phyloP scores from a whole-genome alignment of 2,888 invertebrate genomes.

The Ophion costatus region DNA sequence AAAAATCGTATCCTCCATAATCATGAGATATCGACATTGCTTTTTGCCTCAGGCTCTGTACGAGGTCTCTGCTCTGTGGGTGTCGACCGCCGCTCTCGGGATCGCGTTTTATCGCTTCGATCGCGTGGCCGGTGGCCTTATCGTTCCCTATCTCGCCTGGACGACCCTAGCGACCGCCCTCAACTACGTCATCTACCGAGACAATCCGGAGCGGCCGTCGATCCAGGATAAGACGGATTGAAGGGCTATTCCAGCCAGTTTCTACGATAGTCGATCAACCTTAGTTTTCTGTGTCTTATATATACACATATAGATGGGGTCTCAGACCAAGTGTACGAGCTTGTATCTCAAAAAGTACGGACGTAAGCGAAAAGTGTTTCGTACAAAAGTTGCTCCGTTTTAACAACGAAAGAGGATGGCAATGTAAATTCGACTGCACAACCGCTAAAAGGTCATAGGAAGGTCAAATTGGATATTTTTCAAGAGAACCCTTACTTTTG shows the following conservation, averaged over 20 bases:
- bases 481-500: too few species aligned
- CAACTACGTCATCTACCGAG: conserved; percentile 88
- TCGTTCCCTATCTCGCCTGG: conserved; percentile 92
- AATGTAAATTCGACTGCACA: too few species aligned
- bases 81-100: conserved; percentile 86
- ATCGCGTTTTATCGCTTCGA: conserved; percentile 87
- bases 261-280: not conserved
- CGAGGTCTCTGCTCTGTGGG: conserved; percentile 86
- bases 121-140: conserved; percentile 87
- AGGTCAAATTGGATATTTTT: too few species aligned
- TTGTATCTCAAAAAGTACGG: too few species aligned
- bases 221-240: conserved; percentile 73
- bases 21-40: not conserved
- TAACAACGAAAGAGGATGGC: too few species aligned
- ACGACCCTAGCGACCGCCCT: conserved; percentile 88
- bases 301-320: too few species aligned
- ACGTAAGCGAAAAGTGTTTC: too few species aligned
- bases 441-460: too few species aligned
- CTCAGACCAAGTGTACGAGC: too few species aligned
- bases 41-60: conserved; percentile 85
- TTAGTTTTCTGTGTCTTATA: not conserved
- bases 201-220: conserved; percentile 84
- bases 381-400: too few species aligned
- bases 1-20: not conserved
- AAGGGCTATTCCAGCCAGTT: conserved; percentile 1